Conservation (phyloP, 2,113 vertebrate species). For the cat (Felis catus) region F.catus_Fca126_mat1.0 CM031413.1:132663501-132664000, state of each 20-base stretch:
- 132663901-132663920: background rate
- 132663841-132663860: rapidly evolving
- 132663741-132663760: background rate
- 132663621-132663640: background rate
- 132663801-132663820: background rate
- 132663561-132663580: background rate
- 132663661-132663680: background rate
- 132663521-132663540: background rate
- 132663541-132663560: background rate
- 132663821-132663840: background rate
- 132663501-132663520: background rate
- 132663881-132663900: background rate
- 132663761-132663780: background rate
- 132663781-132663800: background rate
- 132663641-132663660: background rate
- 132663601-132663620: background rate
- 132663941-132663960: background rate
- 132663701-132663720: background rate
- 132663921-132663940: background rate
- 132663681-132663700: background rate
- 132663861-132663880: background rate
- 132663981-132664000: background rate
- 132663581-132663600: background rate
- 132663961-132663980: background rate
- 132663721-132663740: background rate